phyloP scores from a whole-genome alignment of 92 coral and sea anemone species.

The Micromussa lordhowensis region DNA sequence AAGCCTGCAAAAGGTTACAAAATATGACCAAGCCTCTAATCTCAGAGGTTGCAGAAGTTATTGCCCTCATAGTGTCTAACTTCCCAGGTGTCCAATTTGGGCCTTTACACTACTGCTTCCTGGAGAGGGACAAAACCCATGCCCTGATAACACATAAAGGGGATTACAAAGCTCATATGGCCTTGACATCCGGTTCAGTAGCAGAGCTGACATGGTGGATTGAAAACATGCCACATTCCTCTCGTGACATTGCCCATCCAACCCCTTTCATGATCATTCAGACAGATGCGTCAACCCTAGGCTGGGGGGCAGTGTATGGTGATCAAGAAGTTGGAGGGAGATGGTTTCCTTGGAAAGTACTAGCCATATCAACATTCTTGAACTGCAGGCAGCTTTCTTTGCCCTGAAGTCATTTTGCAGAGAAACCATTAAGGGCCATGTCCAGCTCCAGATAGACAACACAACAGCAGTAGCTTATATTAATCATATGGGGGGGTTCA shows the following conservation, averaged over 20 bases:
- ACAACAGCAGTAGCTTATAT: conserved; percentile 70
- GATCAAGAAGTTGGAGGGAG: not conserved
- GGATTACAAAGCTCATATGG: conserved; percentile 24
- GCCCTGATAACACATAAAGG: conserved; percentile 49
- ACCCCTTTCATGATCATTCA: not conserved
- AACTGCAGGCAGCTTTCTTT: conserved; percentile 39
- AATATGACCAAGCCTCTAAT: not conserved
- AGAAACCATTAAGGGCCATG: not conserved
- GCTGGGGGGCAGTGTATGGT: conserved; percentile 29
- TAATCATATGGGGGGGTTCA: conserved; percentile 31
- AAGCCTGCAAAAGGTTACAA: too few species aligned
- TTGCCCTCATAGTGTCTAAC: conserved; percentile 36
- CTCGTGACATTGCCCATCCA: conserved; percentile 15
- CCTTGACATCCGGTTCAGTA: too few species aligned
- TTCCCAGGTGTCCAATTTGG: conserved; percentile 38
- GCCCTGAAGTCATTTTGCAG: conserved; percentile 31
- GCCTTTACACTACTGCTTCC: conserved; percentile 2
- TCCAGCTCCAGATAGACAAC: conserved; percentile 63
- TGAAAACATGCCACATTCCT: conserved; percentile 24
- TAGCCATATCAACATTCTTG: not conserved
- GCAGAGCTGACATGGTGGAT: conserved; percentile 45
- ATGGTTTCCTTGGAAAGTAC: not conserved
- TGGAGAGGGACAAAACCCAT: conserved; percentile 28
- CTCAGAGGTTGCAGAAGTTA: conserved; percentile 38
- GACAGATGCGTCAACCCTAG: conserved; percentile 19